Conservation (phyloP, 2,797 vertebrate species). For the Sebastes flavidus region DNA sequence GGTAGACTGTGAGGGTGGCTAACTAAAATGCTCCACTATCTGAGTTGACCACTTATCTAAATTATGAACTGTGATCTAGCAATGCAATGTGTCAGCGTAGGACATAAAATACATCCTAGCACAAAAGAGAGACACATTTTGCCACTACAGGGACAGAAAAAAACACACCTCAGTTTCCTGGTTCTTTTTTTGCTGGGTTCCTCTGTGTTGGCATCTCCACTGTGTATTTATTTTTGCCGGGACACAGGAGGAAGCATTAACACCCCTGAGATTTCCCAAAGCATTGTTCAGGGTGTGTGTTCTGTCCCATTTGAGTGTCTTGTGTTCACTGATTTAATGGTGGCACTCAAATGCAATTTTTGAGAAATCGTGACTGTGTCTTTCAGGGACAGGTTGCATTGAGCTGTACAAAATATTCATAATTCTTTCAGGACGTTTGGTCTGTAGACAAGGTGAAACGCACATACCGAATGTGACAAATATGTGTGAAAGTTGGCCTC, state of each 20-base stretch:
- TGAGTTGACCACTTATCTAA: neutral
- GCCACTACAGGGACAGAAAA: neutral
- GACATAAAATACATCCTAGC: neutral
- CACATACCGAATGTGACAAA: neutral
- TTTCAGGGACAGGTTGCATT: neutral
- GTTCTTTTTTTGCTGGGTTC: neutral
- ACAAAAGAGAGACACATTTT: neutral
- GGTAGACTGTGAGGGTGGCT: neutral
- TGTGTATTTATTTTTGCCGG: neutral
- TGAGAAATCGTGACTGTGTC: neutral
- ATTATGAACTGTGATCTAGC: neutral
- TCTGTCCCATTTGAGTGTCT: neutral
- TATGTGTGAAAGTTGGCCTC: neutral
- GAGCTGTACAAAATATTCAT: neutral
- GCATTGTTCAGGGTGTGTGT: neutral
- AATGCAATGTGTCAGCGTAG: neutral
- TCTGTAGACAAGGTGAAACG: conserved; percentile 2
- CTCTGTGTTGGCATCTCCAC: neutral
- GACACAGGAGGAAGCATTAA: neutral
- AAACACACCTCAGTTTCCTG: neutral
- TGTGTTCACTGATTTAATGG: neutral
- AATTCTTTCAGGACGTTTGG: neutral
- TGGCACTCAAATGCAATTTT: neutral
- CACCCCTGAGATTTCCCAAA: neutral
- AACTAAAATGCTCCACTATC: too few species aligned